Conservation (phyloP, 2,797 vertebrate species). For the Babyrousa celebensis region DNA sequence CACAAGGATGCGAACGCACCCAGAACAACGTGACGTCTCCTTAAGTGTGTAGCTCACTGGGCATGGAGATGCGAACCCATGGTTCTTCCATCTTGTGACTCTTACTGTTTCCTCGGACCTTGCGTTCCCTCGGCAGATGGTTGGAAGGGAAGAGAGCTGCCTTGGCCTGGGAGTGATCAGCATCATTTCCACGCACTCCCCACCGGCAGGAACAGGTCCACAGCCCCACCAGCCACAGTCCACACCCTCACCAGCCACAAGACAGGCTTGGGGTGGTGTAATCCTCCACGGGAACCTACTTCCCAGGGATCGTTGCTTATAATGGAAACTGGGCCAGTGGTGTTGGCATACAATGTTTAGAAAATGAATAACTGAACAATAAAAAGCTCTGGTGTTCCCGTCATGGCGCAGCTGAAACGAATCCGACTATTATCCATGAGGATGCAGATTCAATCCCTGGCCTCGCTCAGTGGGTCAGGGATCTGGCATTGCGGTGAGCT, state of each 20-base stretch:
- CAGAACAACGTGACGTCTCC: fast-evolving
- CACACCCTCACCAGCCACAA: fast-evolving
- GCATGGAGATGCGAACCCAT: fast-evolving
- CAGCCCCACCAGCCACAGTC: too few species aligned
- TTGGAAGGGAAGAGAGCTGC: background rate
- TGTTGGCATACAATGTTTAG: background rate
- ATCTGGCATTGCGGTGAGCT: too few species aligned
- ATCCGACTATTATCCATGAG: too few species aligned
- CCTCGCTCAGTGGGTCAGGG: too few species aligned
- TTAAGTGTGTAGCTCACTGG: background rate
- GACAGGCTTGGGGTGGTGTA: fast-evolving
- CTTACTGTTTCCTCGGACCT: background rate
- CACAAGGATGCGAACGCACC: too few species aligned
- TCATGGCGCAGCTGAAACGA: too few species aligned
- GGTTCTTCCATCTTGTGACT: background rate
- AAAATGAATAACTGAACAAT: background rate
- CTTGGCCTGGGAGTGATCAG: background rate
- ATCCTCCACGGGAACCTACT: background rate
- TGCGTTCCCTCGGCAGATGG: background rate
- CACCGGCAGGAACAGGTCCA: background rate
- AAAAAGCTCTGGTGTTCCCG: background rate
- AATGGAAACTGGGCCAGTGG: background rate
- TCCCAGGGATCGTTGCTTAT: background rate
- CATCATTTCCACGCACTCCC: background rate
- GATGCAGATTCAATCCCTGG: too few species aligned